Evolutionary conservation across 2,797 vertebrate species (phyloP).

Genomic region (Falco concolor): DNA sequence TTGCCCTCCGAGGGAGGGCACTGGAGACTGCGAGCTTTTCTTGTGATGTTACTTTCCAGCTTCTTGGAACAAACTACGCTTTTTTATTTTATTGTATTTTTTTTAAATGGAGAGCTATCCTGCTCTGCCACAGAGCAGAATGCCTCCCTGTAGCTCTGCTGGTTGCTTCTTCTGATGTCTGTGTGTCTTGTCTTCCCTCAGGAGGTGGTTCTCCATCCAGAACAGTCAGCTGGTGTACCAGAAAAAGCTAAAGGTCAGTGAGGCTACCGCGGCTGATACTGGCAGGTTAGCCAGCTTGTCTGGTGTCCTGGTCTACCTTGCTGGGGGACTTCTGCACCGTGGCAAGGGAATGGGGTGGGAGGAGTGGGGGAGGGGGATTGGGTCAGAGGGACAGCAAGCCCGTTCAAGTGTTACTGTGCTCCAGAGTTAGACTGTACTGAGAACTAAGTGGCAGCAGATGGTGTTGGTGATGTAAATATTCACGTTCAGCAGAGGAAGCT

Average conservation of each 20-base stretch:
- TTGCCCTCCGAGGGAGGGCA: background rate
- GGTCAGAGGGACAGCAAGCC: background rate
- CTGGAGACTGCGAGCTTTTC: background rate
- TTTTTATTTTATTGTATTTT: no score
- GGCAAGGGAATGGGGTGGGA: background rate
- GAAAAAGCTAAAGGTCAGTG: conserved; percentile 92
- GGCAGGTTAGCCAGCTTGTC: background rate
- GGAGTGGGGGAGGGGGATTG: background rate
- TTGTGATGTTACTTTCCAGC: background rate
- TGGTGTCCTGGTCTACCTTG: background rate
- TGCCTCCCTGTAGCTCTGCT: background rate
- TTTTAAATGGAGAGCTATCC: background rate
- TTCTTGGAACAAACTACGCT: background rate
- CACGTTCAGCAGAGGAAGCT: background rate
- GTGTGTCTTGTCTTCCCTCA: conserved; percentile 40
- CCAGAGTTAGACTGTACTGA: background rate
- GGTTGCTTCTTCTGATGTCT: background rate
- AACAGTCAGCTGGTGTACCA: conserved; percentile 98
- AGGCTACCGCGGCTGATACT: background rate
- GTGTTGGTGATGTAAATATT: background rate
- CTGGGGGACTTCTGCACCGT: background rate
- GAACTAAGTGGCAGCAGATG: background rate
- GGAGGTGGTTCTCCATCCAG: conserved; percentile 98
- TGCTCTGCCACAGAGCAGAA: background rate
- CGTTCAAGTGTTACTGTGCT: background rate